Conservation (phyloP, 2,113 vertebrate species). For the Chloropsis hardwickii region DNA sequence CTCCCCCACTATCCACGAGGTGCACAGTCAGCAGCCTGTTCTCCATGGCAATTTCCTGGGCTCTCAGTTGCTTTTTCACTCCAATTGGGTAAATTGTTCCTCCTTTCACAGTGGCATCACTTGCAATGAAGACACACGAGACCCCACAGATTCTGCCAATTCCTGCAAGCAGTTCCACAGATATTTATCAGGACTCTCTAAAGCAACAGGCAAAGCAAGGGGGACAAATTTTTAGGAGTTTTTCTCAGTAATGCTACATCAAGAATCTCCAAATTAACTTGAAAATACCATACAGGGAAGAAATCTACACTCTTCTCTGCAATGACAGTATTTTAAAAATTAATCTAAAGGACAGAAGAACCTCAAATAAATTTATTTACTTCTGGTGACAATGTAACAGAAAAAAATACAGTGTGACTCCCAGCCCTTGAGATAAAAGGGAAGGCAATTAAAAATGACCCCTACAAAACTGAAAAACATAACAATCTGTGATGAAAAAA, state of each 20-base stretch:
- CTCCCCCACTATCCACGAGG: slow-evolving; percentile 83
- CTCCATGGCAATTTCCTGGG: slow-evolving; percentile 82
- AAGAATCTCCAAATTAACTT: not conserved
- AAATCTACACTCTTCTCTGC: not conserved
- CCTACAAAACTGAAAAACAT: not conserved
- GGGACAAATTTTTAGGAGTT: not conserved
- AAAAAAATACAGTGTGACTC: not conserved
- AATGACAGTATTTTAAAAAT: not conserved
- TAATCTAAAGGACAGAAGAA: not conserved
- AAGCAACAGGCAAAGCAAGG: not conserved
- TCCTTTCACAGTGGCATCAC: slow-evolving; percentile 85
- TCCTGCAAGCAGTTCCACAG: slow-evolving; percentile 58
- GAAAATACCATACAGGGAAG: not conserved
- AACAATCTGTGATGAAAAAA: not conserved
- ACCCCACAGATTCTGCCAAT: slow-evolving; percentile 80
- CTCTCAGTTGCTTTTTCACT: slow-evolving; percentile 84
- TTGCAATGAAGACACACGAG: slow-evolving; percentile 83
- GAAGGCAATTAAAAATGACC: not conserved
- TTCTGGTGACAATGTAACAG: not conserved
- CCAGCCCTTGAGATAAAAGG: not conserved
- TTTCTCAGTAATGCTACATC: not conserved
- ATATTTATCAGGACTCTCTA: not conserved
- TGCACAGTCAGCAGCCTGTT: slow-evolving; percentile 82
- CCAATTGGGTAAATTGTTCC: slow-evolving; percentile 83
- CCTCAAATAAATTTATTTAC: not conserved